Base-by-base conservation (phyloP, 2,797 vertebrate species). In the Chanos chanos region DNA sequence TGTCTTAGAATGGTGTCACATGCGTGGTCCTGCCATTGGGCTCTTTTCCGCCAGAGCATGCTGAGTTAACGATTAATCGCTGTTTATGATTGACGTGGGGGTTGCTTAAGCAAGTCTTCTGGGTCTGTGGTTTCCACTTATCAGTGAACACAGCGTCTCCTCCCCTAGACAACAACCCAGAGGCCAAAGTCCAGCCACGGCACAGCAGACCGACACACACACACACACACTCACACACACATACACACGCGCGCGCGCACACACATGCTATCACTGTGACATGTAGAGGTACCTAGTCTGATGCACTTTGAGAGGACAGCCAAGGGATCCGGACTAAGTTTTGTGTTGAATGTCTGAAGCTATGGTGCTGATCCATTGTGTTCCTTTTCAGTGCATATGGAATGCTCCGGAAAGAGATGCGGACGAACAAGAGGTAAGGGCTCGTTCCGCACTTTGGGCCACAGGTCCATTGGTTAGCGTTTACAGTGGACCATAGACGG, bases 321-420 rank as follows among this genome's bases (percentile, higher is more conserved):
- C 16, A 44, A 45, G n/a, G n/a, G n/a, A n/a, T n/a, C n/a, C n/a
- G n/a, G n/a, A n/a, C n/a, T n/a, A n/a, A n/a, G n/a, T n/a, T n/a
- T n/a, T 25, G 9, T 59, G 76, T 28, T 39, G 31, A 27, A n/a
- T 41, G 4, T 19, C 16, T 40, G 39, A 78, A 61, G 79, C 70
- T 66, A 90, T 90, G 89, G 81, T 87, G 70, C 76, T 87, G 19
- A 75, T 73, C 51, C 57, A 82, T 75, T 93, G 91, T 81, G 77
- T 94, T 71, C 84, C 91, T 72, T 89, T 92, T 72, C 91, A 90
- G 63, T 94, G 94, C 71, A 39, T 94, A 40, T 85, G 86, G 83
- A 75, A 73, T 68, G 30, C 82, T 73, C 50, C 73, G 64, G 78
- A 87, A 73, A 15, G 62, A 71, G 77, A 85, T 77, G 61, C 10